Evolutionary conservation across 2,797 vertebrate species (phyloP).

Genomic region (Lophura swinhoii): DNA sequence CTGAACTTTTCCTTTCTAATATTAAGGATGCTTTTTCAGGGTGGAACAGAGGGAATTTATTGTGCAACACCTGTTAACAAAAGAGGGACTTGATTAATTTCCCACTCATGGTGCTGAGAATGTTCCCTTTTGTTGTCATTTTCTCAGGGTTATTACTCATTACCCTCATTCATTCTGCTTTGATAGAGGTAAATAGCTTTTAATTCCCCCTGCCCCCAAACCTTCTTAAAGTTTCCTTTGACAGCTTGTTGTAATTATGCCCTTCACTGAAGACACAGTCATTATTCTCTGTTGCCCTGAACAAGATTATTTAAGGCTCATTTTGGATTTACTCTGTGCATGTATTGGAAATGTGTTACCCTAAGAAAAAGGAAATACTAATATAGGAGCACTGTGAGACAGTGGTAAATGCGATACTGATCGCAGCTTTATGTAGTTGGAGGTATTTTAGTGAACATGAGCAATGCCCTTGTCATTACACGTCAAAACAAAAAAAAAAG

Average conservation of each 20-base stretch:
- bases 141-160: conserved; percentile 75
- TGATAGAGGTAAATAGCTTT: conserved; percentile 74
- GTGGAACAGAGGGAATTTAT: conserved; percentile 63
- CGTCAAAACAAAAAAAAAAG: not conserved
- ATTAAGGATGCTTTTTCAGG: conserved; percentile 50
- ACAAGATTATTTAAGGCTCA: conserved; percentile 65
- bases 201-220: conserved; percentile 68
- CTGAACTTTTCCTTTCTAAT: conserved; percentile 20
- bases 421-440: conserved; percentile 18
- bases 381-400: not conserved
- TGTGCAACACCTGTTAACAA: conserved; percentile 70
- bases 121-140: conserved; percentile 70
- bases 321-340: conserved; percentile 43
- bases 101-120: conserved; percentile 60
- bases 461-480: conserved; percentile 25
- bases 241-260: conserved; percentile 74
- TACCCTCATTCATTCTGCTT: conserved; percentile 73
- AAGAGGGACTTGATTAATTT: conserved; percentile 71
- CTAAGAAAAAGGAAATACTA: conserved; percentile 42
- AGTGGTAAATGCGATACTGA: conserved; percentile 7
- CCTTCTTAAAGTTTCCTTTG: conserved; percentile 70
- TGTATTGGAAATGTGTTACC: conserved; percentile 38
- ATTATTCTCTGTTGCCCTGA: conserved; percentile 71
- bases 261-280: conserved; percentile 64
- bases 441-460: conserved; percentile 38